Base-by-base conservation (phyloP, 2,797 vertebrate species). In the Cuculus canorus region DNA sequence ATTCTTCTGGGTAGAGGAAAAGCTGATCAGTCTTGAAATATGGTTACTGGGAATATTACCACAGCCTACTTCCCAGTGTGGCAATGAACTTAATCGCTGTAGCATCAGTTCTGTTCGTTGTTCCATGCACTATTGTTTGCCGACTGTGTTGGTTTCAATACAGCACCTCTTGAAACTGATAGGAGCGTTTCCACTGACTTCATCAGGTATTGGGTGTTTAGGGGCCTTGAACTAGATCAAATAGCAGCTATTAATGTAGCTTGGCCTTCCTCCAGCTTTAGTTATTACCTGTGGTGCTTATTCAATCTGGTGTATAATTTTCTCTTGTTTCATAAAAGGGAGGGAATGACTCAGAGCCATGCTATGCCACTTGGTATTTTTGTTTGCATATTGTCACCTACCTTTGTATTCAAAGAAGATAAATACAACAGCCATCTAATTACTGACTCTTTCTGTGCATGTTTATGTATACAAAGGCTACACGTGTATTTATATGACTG, bases 211-310 rank as follows among this genome's bases (percentile, higher is more conserved):
- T 60, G 69, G 43, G 28, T 96, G 54, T 92, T 82, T 50, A 70
- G 63, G 69, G 91, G 76, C 75, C 69, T 57, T 60, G 32, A 48
- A 65, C 24, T 33, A 92, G 81, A 88, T 96, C 92, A 78, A 76
- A 88, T 83, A 72, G 70, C 92, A 92, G 69, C 80, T 95, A 9
- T 56, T 92, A 95, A 79, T 35, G 37, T 33, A 76, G 35, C 33
- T 32, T 92, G 91, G 88, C 61, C 47, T 91, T 80, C 80, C 84
- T 96, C 92, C 93, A 96, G 88, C 82, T 78, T 63, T 90, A 78
- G 60, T 90, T 83, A 64, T 47, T 95, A 91, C 93, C 76, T 93
- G 87, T 88, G 70, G 54, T 96, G 92, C 88, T 96, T 94, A 88
- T 85, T 79, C 83, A 95, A 88, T 95, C 78, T 94, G 91, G 86